These are phyloP conservation scores for Cosmia trapezina DNA, from an alignment of 2,888 invertebrate species.

Conservation along the genomic window DNA sequence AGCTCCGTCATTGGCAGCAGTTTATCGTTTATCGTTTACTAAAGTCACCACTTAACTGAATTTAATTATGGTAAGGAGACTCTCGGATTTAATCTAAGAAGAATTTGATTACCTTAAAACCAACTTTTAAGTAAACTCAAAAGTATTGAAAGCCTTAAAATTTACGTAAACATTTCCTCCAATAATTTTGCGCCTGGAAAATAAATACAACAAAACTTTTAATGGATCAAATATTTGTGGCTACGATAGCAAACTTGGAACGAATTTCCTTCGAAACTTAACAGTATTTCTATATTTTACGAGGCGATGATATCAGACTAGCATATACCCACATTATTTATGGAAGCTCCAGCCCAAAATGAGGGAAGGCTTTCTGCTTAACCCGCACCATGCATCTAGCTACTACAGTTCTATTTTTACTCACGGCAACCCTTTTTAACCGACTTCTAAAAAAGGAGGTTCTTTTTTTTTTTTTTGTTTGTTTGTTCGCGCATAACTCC, in stretches of 20 bases:
- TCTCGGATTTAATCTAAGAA: slow-evolving; percentile 1
- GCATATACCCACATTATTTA: background rate
- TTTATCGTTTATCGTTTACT: background rate
- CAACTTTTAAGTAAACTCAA: slow-evolving; percentile 26
- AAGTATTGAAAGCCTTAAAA: slow-evolving; percentile 33
- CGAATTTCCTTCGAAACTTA: slow-evolving; percentile 14
- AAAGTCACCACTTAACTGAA: background rate
- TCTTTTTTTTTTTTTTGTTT: too few species aligned
- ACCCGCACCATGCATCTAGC: background rate
- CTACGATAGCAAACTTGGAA: slow-evolving; percentile 24
- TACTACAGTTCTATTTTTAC: background rate
- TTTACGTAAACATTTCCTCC: slow-evolving; percentile 16
- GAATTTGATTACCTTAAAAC: slow-evolving; percentile 12
- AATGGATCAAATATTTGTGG: slow-evolving; percentile 47
- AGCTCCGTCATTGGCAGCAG: background rate
- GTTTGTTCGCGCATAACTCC: too few species aligned
- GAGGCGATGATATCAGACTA: background rate
- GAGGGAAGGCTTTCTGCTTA: too few species aligned
- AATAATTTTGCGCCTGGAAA: slow-evolving; percentile 27
- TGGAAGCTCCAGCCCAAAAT: background rate
- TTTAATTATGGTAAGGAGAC: background rate
- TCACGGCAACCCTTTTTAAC: too few species aligned
- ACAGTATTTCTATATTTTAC: slow-evolving; percentile 2
- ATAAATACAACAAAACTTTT: slow-evolving; percentile 47
- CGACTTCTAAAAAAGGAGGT: too few species aligned